Percentiles rank a stretch among this genome's conserved stretches.
Conservation (phyloP, 2,888 invertebrate genomes). For the Cynaeus angustus region DNA sequence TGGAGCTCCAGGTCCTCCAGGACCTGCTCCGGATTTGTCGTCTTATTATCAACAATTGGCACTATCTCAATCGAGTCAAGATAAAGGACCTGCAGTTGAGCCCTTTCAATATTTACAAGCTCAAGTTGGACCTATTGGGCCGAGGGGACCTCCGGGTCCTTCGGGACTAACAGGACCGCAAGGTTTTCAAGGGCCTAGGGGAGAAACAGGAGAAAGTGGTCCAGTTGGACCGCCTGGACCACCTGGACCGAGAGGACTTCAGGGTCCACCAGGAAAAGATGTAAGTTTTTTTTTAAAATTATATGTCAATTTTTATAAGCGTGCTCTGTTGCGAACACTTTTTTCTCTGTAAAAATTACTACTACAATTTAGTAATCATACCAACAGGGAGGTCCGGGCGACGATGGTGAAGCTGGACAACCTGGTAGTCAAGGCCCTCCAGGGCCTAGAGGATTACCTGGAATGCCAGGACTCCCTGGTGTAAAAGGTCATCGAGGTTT, state of each 20-base stretch:
- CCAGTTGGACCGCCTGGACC: slow-evolving; percentile 69
- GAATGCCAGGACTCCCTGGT: slow-evolving; percentile 87
- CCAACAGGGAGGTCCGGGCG: slow-evolving; percentile 80
- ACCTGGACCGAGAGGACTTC: slow-evolving; percentile 78
- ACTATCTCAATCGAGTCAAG: slow-evolving; percentile 79
- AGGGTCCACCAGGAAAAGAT: slow-evolving; percentile 84
- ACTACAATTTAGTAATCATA: no score
- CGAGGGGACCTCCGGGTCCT: slow-evolving; percentile 84
- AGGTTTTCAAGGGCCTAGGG: slow-evolving; percentile 88
- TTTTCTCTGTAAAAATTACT: no score
- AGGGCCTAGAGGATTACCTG: slow-evolving; percentile 82
- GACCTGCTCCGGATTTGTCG: slow-evolving; percentile 83
- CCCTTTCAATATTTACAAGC: slow-evolving; percentile 86
- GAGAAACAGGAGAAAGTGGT: slow-evolving; percentile 87
- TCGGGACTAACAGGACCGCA: slow-evolving; percentile 79
- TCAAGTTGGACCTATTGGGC: slow-evolving; percentile 85
- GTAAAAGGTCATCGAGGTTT: slow-evolving; percentile 89
- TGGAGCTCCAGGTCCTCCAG: slow-evolving; percentile 78
- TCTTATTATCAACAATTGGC: slow-evolving; percentile 85
- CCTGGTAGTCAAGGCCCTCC: slow-evolving; percentile 81
- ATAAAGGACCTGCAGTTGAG: slow-evolving; percentile 81
- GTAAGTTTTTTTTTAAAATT: slow-evolving; percentile 72
- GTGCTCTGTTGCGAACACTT: no score
- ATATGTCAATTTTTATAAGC: no score
- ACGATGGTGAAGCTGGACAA: slow-evolving; percentile 87